Evolutionary conservation across 2,797 vertebrate species (phyloP), one percentile per base, ranked within the genome.

Genomic region (Aulostomus chinensis): DNA sequence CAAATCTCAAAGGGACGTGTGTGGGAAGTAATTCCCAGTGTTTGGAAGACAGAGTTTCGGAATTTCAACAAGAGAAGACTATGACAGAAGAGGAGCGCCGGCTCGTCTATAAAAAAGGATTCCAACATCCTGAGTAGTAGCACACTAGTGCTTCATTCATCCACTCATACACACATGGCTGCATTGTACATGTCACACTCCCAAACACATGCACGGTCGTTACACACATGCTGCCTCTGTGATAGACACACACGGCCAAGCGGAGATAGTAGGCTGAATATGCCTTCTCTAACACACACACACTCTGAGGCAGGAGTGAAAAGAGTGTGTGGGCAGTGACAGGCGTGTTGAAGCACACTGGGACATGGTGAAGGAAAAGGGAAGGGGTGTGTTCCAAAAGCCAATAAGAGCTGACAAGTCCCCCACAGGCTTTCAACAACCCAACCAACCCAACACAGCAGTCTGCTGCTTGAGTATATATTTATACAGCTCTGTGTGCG

Each of bases 361-460:
- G 50, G 46, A 73, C 2, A 15, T 34, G 34, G 34, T 31, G 21
- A 48, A 21, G 40, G 31, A 35, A 25, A 42, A 43, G 14, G 22
- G 51, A 63, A 58, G 37, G 33, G 45, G 40, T 38, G 51, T 54
- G 46, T 52, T 55, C 31, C 51, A 65, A 58, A 68, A 71, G 54
- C 35, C 62, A 66, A 74, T 50, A 63, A 74, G 73, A 79, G 55
- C 61, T 72, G 69, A 79, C 67, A 79, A 63, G 58, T 33, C 55
- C 47, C 59, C 51, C 14, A 46, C 34, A 50, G 58, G 50, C 58
- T 57, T 58, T 63, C 21, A 39, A 31, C 57, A 53, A 29, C 10
- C 25, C 42, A 45, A 20, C 56, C 50, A 35, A 31, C 34, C 34
- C 41, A 39, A 5, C 34, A 41, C 34, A 8, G 42, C 22, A 16